Evolutionary conservation across 2,888 invertebrate species (phyloP), one percentile per base, ranked within the genome.

Genomic region (Schizotus pectinicornis): DNA sequence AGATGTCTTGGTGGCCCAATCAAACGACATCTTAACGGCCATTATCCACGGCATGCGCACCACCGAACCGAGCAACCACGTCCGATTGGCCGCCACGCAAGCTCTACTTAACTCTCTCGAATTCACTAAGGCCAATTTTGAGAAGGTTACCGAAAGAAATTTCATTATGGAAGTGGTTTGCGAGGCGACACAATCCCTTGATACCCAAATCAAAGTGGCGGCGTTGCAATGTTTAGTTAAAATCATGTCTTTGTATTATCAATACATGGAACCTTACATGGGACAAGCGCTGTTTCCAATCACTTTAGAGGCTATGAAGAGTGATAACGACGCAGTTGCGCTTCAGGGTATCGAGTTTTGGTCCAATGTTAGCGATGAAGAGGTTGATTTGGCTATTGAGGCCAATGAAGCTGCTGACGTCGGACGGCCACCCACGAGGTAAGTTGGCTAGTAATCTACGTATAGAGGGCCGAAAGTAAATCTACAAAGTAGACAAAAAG

Each of bases 281-380:
- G 95, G 91, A 0, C 94, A 92, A 75, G 99, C 98, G 8, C 82
- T 99, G 11, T 99, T 99, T 80, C 96, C 98, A 30, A 98, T 99
- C 56, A 98, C 99, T 6, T 82, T 99, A 75, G 95, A 97, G 80
- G 98, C 99, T 7, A 99, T 99, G 96, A 96, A 95, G 78, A 94
- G 94, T 11, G 95, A 95, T 63, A 88, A 92, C 65, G 97, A 98
- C 81, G 97, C 98, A 69, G 92, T 99, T 50, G 91, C 96, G 11
- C 85, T 98, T 54, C 98, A 98, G 83, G 99, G 99, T 67, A 98
- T 99, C 77, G 99, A 99, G 80, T 99, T 99, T 82, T 99, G 99
- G 99, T 98, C 98, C 3, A 98, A 97, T 73, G 98, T 99, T 0
- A 97, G 98, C 75, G 99, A 99, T 81, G 99, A 98, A 82, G 99